Base-by-base conservation (phyloP, 2,113 vertebrate genomes). In the Arothron firmamentum region DNA sequence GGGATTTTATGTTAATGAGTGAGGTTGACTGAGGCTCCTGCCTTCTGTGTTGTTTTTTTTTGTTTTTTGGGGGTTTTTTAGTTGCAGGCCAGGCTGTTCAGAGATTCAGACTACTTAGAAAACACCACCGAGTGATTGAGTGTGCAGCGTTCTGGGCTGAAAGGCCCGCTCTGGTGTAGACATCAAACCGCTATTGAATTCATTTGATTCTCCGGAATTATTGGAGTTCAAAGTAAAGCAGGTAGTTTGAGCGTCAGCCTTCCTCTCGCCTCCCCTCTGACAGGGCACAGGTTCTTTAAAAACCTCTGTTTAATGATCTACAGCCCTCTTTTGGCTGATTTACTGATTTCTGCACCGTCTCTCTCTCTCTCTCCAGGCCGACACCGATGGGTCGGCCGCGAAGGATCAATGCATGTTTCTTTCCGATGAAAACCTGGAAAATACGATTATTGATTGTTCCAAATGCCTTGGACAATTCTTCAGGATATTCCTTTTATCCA, bases 151-250 rank as follows among this genome's bases (percentile, higher is more conserved):
- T 69, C 47, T 45, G n/a, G 18, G 23, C 58, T 50, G 11, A 70
- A 60, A 70, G 52, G 53, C 52, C 18, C 23, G 16, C 57, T 75
- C 49, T 38, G 52, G 52, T 73, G 45, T 45, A 43, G 52, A 65
- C 47, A 55, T 78, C 52, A 62, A 23, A 65, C 66, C 58, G 46
- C 46, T 63, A 56, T 59, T 61, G 23, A 25, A 49, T 52, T 60
- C 55, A 49, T 54, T 67, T 67, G 55, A 75, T 70, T 77, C 56
- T 7, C 59, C 59, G 53, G 52, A 68, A 78, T 78, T 64, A 59
- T 79, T 31, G 48, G 11, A 79, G 76, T 85, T 86, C 78, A 87
- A 86, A 89, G 72, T 64, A 73, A 72, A 74, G 60, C 65, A 62
- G 52, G 76, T 61, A n/a, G 54, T 70, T 84, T 74, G 66, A 54